These are phyloP conservation scores for Cynocephalus volans DNA, from an alignment of 2,113 vertebrate genomes.

Conservation along the genomic window DNA sequence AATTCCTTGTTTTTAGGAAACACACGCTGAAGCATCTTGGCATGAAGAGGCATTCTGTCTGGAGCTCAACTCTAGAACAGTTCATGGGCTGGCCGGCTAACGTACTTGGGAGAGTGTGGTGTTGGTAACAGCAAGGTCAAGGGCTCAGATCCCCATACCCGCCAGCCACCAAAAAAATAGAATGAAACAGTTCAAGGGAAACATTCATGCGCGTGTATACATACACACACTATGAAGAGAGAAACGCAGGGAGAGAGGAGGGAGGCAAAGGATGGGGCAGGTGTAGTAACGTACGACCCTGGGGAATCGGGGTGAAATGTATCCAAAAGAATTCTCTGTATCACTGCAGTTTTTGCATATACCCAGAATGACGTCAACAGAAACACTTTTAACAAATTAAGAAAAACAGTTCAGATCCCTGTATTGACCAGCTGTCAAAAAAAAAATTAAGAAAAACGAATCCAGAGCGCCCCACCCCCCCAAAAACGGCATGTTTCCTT, in stretches of 20 bases:
- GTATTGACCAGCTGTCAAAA: too few species aligned
- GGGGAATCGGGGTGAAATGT: neutral
- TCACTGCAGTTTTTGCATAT: neutral
- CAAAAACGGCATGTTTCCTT: neutral
- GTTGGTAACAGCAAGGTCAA: too few species aligned
- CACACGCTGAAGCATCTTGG: neutral
- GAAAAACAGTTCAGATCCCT: too few species aligned
- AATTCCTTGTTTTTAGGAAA: neutral
- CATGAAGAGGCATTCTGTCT: neutral
- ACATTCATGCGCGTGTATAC: too few species aligned
- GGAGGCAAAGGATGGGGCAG: neutral
- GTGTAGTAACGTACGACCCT: neutral
- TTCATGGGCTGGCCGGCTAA: too few species aligned
- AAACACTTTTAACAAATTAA: neutral
- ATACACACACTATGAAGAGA: too few species aligned
- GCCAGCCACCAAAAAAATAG: too few species aligned
- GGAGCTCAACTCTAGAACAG: neutral
- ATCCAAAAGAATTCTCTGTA: neutral
- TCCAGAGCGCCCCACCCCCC: neutral
- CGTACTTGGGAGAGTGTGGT: too few species aligned
- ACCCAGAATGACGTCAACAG: neutral
- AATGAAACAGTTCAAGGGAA: too few species aligned
- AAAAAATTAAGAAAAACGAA: neutral
- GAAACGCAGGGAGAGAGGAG: too few species aligned
- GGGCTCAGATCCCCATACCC: too few species aligned